Evolutionary conservation across 1,140 invertebrate genomes (phyloP), one percentile per base, ranked within the genome.

Genomic region (Cydia fagiglandana): DNA sequence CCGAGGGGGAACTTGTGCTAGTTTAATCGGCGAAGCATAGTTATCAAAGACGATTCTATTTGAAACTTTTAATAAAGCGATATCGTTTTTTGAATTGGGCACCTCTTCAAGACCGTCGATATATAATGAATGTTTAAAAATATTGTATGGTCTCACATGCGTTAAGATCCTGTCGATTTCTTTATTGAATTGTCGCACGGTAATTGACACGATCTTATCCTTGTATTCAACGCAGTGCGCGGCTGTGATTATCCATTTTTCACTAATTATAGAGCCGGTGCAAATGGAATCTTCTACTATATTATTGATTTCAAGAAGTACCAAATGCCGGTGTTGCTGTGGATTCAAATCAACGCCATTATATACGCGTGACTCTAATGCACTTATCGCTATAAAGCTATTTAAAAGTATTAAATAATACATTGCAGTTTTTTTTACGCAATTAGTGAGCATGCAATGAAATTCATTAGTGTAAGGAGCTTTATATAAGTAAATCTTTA

Each of bases 31-130:
- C 56, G 74, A 41, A 1, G 74, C 75, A 53, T 73, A 56, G 13
- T 50, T n/a, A 73, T 64, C 74, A 61, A 80, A 79, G 56, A 10
- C 1, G 10, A 61, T 12, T 24, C 41, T 15, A 80, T 78, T 12
- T 34, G 53, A 61, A 10, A 76, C 68, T 45, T 70, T 76, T 12
- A 83, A 73, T n/a, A 83, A 75, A 1, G 81, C 79, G 5, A 83
- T 75, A 64, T 83, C 79, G 20, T 61, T 20, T 10, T 13, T 12
- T 30, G 12, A 45, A 15, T 75, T 73, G 4, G 15, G n/a, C 2
- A 17, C 1, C 10, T n/a, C 7, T 0, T 70, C 6, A 15, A n/a
- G 2, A 9, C n/a, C n/a, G 9, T 61, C 1, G 7, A 17, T 61
- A 61, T 4, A 24, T 24, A 5, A 24, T 24, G 20, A 34, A 50